Percentiles rank a stretch among this genome's conserved stretches.
Conservation (phyloP, 2,113 vertebrate species). For the Hippocampus guttulatus region DNA sequence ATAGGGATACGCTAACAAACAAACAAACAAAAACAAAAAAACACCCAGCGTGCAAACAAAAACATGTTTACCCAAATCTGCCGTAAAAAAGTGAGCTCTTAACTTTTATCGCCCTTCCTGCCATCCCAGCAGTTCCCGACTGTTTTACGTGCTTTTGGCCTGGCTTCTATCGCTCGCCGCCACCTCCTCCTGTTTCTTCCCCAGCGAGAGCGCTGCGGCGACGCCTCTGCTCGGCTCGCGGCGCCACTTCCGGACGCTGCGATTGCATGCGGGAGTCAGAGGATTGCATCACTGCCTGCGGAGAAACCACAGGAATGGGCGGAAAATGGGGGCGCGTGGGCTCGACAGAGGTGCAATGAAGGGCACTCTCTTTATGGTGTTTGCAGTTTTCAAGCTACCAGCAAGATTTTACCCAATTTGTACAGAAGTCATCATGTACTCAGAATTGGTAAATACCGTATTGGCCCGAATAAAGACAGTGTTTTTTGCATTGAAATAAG, state of each 20-base stretch:
- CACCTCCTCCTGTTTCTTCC: constrained; percentile 51
- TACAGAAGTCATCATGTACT: too few species aligned
- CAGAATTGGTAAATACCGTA: too few species aligned
- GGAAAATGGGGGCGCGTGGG: neutral
- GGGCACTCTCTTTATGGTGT: too few species aligned
- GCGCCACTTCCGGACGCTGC: constrained; percentile 58
- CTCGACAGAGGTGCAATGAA: neutral
- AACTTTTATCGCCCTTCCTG: constrained; percentile 37
- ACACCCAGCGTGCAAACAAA: constrained; percentile 6
- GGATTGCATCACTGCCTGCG: constrained; percentile 75
- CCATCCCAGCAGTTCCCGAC: constrained; percentile 14
- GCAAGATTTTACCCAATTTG: too few species aligned
- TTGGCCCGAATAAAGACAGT: too few species aligned
- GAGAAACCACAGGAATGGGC: constrained; percentile 65
- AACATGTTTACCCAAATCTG: constrained; percentile 31
- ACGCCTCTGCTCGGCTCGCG: constrained; percentile 61
- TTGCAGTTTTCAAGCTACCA: too few species aligned
- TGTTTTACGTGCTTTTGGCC: constrained; percentile 39
- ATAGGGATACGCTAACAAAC: neutral
- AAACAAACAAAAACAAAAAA: neutral
- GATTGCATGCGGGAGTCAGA: constrained; percentile 70
- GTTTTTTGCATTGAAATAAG: too few species aligned
- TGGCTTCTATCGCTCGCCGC: constrained; percentile 28
- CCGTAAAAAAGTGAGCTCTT: constrained; percentile 32
- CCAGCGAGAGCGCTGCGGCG: constrained; percentile 46